phyloP scores from a whole-genome alignment of 2,113 vertebrate species.

The Ptilonorhynchus violaceus region DNA sequence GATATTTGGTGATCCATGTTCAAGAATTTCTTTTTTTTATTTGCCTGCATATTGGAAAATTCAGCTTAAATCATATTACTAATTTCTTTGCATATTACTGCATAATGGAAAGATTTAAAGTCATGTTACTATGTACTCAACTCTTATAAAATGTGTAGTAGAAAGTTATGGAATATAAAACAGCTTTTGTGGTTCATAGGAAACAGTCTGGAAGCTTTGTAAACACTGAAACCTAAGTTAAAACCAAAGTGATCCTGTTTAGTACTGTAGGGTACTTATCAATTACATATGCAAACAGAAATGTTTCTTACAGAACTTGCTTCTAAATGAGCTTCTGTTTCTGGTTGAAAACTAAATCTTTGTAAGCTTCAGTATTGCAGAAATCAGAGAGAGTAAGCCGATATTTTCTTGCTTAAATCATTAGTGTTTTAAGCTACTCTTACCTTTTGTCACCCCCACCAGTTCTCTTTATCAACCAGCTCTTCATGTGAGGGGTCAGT shows the following conservation, averaged over 20 bases:
- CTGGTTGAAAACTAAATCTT: conserved; percentile 46
- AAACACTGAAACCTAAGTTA: conserved; percentile 57
- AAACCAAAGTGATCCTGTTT: conserved; percentile 46
- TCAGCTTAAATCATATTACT: not conserved
- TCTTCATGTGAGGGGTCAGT: not conserved
- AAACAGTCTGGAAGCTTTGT: conserved; percentile 51
- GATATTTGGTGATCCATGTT: not conserved
- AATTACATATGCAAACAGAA: conserved; percentile 55
- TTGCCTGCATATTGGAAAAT: not conserved
- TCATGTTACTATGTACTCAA: not conserved
- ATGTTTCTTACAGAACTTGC: conserved; percentile 1
- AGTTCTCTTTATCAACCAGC: conserved; percentile 17
- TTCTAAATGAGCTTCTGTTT: conserved; percentile 64
- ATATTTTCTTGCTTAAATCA: conserved; percentile 7
- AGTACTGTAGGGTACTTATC: conserved; percentile 42
- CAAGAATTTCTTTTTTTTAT: not conserved
- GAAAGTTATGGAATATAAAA: conserved; percentile 17
- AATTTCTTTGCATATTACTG: not conserved
- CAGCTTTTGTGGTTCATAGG: conserved; percentile 19
- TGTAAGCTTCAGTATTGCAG: not conserved
- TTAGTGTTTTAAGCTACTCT: not conserved
- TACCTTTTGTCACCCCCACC: conserved; percentile 5
- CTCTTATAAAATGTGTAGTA: not conserved
- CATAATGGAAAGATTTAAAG: not conserved
- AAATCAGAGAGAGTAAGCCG: conserved; percentile 26